These are phyloP conservation scores for Sigmodon hispidus DNA, from an alignment of 2,113 vertebrate genomes.

Conservation along the genomic window DNA sequence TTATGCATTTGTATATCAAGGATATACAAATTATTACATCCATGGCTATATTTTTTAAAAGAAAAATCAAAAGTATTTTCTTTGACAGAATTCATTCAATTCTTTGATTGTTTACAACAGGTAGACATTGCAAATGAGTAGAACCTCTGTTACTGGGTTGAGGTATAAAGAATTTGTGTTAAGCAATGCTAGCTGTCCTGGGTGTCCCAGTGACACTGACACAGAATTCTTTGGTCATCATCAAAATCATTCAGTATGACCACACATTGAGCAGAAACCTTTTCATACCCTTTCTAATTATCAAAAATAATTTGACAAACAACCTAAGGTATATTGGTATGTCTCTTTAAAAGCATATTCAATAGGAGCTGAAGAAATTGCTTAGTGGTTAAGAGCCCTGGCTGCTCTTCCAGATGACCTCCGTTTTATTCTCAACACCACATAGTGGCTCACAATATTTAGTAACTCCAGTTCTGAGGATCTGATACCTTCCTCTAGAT, in stretches of 20 bases:
- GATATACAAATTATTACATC: not conserved
- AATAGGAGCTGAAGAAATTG: not conserved
- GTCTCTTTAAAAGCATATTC: conserved; percentile 27
- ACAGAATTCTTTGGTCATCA: not conserved
- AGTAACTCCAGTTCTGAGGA: not conserved
- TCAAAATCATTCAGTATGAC: not conserved
- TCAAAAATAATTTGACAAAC: conserved; percentile 42
- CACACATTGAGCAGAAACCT: not conserved
- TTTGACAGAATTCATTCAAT: conserved; percentile 34
- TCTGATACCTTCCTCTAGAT: not conserved
- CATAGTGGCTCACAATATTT: not conserved
- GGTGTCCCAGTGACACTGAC: not conserved
- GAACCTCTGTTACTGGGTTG: not conserved
- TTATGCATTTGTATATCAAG: not conserved
- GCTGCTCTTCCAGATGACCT: not conserved
- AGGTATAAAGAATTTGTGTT: conserved; percentile 6
- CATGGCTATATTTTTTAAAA: too few species aligned
- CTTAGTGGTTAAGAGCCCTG: not conserved
- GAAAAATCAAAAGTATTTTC: not conserved
- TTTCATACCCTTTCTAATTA: not conserved
- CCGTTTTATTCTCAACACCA: not conserved
- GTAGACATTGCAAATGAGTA: not conserved
- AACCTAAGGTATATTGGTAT: conserved; percentile 25
- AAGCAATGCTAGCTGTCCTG: not conserved
- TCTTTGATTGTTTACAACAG: not conserved